These are phyloP conservation scores for Phalera bucephala DNA, from an alignment of 2,888 invertebrate species.

Conservation along the genomic window DNA sequence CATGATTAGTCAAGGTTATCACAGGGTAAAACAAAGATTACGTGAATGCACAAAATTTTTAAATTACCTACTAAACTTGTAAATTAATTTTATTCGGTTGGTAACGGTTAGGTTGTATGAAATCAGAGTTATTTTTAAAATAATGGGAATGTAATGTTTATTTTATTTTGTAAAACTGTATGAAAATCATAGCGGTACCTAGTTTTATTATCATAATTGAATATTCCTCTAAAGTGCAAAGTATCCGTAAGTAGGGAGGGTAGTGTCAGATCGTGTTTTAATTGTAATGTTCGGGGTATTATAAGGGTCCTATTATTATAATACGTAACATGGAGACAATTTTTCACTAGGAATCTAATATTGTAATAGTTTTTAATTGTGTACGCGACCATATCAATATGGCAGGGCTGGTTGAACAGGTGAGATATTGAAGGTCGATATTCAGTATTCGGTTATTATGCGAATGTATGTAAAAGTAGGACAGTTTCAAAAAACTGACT, in stretches of 20 bases:
- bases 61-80: constrained; percentile 15
- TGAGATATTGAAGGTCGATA: no score
- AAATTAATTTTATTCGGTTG: constrained; percentile 20
- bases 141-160: constrained; percentile 17
- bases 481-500: no score
- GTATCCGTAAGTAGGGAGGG: constrained; percentile 39
- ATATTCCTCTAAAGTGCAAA: constrained; percentile 36
- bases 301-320: constrained; percentile 37
- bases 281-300: constrained; percentile 26
- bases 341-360: constrained; percentile 19
- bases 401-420: no score
- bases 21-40: constrained; percentile 58
- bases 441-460: no score
- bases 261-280: constrained; percentile 25
- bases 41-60: constrained; percentile 48
- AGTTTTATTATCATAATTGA: constrained; percentile 13
- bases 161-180: constrained; percentile 23
- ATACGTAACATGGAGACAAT: constrained; percentile 27
- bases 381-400: constrained; percentile 11
- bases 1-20: constrained; percentile 60
- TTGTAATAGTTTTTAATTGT: constrained; percentile 7
- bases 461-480: no score
- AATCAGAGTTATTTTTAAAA: constrained; percentile 19
- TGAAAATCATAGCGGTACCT: constrained; percentile 18
- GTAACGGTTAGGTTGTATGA: constrained; percentile 19